A percentile compares a stretch with the other conserved stretches of the same genome.
phyloP scores from a whole-genome alignment of 2,888 invertebrate species.

The Polyommatus icarus region DNA sequence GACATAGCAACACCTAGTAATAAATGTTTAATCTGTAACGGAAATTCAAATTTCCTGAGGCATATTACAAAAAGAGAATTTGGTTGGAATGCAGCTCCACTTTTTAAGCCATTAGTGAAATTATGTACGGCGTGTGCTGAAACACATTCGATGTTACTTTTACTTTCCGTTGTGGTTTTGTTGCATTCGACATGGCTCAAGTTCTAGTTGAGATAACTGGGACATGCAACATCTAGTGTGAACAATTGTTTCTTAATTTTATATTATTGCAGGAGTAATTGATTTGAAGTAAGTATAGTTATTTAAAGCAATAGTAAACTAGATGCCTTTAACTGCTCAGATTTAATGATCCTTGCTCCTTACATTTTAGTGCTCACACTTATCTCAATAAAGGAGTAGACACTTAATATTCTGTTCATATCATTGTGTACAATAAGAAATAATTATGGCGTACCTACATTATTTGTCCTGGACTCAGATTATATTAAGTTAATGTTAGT shows the following conservation, averaged over 20 bases:
- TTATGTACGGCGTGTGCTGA: conserved; percentile 28
- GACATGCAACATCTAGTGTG: not conserved
- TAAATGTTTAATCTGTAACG: not conserved
- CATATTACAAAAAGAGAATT: not conserved
- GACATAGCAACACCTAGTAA: not conserved
- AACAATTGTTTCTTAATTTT: not conserved
- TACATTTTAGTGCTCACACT: no score
- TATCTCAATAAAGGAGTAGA: no score
- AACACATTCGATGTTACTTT: conserved; percentile 25
- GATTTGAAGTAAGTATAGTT: no score
- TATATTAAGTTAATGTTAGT: no score
- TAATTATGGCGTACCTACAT: no score
- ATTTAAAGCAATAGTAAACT: no score
- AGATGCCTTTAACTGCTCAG: no score
- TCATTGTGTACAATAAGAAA: no score
- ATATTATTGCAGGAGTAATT: not conserved
- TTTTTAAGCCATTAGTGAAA: conserved; percentile 24
- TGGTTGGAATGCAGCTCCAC: not conserved
- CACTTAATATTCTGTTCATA: no score
- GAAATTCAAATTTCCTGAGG: not conserved
- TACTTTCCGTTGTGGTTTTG: conserved; percentile 22
- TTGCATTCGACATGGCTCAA: conserved; percentile 8
- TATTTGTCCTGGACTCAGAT: no score
- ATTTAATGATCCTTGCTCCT: no score
- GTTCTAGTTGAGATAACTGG: not conserved